Evolutionary conservation across 2,888 invertebrate genomes (phyloP).

Genomic region (Fabriciana adippe): DNA sequence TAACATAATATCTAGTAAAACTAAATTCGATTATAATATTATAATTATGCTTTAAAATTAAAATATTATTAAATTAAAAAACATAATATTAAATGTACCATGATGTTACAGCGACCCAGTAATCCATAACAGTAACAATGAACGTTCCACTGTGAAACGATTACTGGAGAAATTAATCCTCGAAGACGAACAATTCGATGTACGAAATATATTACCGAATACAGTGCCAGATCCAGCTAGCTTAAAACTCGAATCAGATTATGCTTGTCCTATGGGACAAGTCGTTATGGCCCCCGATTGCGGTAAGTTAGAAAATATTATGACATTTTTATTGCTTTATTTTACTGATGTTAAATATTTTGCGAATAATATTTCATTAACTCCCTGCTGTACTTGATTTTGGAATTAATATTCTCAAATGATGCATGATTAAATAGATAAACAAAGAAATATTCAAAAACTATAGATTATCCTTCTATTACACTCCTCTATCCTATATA

Average conservation of each 20-base stretch:
- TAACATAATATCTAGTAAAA: constrained; percentile 1
- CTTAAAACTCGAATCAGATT: constrained; percentile 92
- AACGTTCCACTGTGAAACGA: constrained; percentile 91
- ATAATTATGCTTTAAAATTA: neutral
- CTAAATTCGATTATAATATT: neutral
- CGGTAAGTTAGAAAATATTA: constrained; percentile 80
- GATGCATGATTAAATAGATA: no score
- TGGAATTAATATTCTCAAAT: no score
- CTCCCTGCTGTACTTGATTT: neutral
- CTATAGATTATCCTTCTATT: no score
- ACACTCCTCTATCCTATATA: no score
- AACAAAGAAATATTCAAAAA: no score
- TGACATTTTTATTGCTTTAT: neutral
- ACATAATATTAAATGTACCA: constrained; percentile 5
- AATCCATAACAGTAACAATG: constrained; percentile 92
- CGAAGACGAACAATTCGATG: constrained; percentile 96
- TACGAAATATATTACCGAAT: constrained; percentile 95
- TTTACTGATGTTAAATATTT: neutral
- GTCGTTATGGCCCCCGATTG: constrained; percentile 97
- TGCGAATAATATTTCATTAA: neutral
- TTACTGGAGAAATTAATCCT: constrained; percentile 94
- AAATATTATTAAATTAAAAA: neutral
- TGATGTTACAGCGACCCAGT: constrained; percentile 90
- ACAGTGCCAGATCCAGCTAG: constrained; percentile 97
- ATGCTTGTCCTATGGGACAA: constrained; percentile 95